Percentiles rank a stretch among this genome's conserved stretches.
These are phyloP conservation scores for Danio aesculapii DNA, from an alignment of 2,797 vertebrate genomes.

Conservation along the genomic window DNA sequence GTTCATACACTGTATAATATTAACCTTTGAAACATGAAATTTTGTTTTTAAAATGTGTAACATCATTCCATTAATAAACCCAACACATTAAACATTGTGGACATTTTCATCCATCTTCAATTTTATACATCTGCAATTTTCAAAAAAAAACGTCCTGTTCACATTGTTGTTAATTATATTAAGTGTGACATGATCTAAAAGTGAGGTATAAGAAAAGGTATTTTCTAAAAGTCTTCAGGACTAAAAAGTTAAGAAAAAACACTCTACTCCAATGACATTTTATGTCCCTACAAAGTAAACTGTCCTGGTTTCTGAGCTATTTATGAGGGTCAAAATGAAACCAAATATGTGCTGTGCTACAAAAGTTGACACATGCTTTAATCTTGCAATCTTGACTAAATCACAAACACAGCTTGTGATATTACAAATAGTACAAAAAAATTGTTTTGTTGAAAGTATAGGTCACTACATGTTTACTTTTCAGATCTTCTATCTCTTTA, in stretches of 20 bases:
- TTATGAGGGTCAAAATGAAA: conserved; percentile 30
- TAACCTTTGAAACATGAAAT: not conserved
- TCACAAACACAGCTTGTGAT: not conserved
- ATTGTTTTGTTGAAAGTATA: not conserved
- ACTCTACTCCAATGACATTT: not conserved
- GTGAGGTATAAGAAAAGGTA: not conserved
- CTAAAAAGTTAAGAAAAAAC: not conserved
- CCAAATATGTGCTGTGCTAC: conserved; percentile 6
- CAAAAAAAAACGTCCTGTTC: not conserved
- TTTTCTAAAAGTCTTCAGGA: not conserved
- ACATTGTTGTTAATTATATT: not conserved
- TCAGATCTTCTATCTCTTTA: conserved; percentile 5
- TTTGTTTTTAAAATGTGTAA: not conserved
- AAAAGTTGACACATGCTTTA: conserved; percentile 2
- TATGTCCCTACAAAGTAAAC: conserved; percentile 14
- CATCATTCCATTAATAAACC: not conserved
- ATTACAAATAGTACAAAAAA: not conserved
- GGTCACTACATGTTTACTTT: conserved; percentile 5
- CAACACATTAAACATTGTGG: not conserved
- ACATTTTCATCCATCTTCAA: not conserved
- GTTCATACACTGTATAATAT: no score
- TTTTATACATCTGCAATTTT: not conserved
- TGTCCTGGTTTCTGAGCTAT: conserved; percentile 4
- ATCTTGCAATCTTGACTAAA: not conserved
- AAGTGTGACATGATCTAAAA: not conserved